Conservation (phyloP, 1,140 invertebrate genomes). For the Drosophila sturtevanti region DNA sequence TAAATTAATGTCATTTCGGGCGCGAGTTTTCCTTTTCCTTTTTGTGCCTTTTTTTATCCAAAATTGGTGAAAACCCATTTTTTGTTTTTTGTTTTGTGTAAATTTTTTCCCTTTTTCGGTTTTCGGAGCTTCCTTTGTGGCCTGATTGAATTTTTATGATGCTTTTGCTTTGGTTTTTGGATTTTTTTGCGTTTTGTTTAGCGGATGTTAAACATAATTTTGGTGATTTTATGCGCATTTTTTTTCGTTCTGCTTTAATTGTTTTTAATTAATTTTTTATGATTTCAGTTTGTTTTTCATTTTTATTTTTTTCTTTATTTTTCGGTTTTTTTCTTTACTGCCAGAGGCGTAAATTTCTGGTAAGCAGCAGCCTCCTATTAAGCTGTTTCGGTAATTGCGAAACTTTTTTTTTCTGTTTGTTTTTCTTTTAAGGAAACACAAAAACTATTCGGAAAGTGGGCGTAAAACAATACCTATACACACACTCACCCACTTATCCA, state of each 20-base stretch:
- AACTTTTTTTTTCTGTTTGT: slow-evolving; percentile 51
- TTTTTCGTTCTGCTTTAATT: slow-evolving; percentile 67
- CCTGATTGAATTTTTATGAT: slow-evolving; percentile 79
- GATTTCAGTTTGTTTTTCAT: slow-evolving; percentile 29
- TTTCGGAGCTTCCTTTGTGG: slow-evolving; percentile 50
- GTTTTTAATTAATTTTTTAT: slow-evolving; percentile 80
- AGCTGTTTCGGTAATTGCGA: slow-evolving; percentile 63
- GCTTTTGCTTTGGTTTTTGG: slow-evolving; percentile 28
- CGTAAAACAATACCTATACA: slow-evolving; percentile 37
- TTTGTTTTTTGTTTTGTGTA: too few relatives aligned
- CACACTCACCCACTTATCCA: slow-evolving; percentile 24
- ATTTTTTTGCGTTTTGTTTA: slow-evolving; percentile 9
- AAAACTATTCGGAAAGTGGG: slow-evolving; percentile 66
- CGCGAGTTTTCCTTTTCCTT: slow-evolving; percentile 43
- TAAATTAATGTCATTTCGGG: slow-evolving; percentile 80
- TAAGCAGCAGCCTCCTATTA: slow-evolving; percentile 23
- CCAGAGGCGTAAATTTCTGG: slow-evolving; percentile 44
- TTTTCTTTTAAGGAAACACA: slow-evolving; percentile 18
- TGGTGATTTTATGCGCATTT: slow-evolving; percentile 75
- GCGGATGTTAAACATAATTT: slow-evolving; percentile 72
- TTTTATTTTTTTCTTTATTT: slow-evolving; percentile 57
- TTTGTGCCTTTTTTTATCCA: background rate
- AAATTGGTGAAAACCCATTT: background rate
- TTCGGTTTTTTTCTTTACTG: slow-evolving; percentile 41
- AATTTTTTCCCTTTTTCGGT: slow-evolving; percentile 15